Evolutionary conservation across 2,888 invertebrate genomes (phyloP), one percentile per base, ranked within the genome.

Genomic region (Abscondita cerata): DNA sequence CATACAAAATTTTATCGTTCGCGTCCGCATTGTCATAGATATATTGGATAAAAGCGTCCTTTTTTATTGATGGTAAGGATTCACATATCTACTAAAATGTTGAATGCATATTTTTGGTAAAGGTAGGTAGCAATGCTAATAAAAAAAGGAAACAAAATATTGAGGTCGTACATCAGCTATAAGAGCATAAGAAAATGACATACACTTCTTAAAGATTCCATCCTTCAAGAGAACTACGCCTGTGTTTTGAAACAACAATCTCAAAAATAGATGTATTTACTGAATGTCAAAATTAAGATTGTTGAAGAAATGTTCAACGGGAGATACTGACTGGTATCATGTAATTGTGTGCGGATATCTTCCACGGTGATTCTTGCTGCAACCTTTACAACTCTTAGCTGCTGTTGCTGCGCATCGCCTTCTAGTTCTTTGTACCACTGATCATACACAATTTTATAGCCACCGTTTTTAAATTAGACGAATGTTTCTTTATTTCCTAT

Each of bases 151-250:
- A 40, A 40, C 40, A 40, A 40, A 40, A 40, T 6, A 40, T 13
- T 12, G 40, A 40, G 40, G 40, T 40, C 40, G 40, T 11, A 40
- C 40, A n/a, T 6, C 40, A 40, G 40, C 40, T 40, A 40, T 40
- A 6, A 44, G 44, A 15, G 16, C 44, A 44, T 44, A 18, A 44
- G 44, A 44, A 44, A 44, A 44, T 44, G 44, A 44, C 44, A 2
- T 18, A 44, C 44, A 44, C 44, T 44, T 44, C 44, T n/a, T n/a
- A n/a, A n/a, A n/a, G n/a, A n/a, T 44, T 44, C 44, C 44, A 44
- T 44, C 15, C 44, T 44, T 44, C 44, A 15, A 44, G 44, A 18
- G 16, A 3, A 5, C 44, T 18, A 12, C 44, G 44, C 44, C 16
- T 44, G 44, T 44, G 13, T 44, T 44, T 44, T 13, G 16, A 18